Evolutionary conservation across 2,113 vertebrate genomes (phyloP).

Genomic region (Channa argus): DNA sequence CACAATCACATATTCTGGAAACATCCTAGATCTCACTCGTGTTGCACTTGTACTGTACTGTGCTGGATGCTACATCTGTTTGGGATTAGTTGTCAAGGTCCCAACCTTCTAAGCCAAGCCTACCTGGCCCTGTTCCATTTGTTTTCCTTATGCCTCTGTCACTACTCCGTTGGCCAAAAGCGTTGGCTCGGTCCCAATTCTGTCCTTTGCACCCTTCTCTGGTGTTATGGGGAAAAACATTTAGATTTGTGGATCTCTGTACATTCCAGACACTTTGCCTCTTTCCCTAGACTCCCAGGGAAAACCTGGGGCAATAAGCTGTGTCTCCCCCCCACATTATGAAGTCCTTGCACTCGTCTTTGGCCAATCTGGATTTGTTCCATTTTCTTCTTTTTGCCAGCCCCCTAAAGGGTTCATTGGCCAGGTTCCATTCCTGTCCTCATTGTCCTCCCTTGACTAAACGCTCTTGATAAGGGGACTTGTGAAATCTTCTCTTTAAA

Average conservation of each 20-base stretch:
- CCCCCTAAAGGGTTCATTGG: conserved; percentile 11
- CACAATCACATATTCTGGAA: conserved; percentile 67
- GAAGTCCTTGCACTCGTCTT: conserved; percentile 12
- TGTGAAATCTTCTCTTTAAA: not conserved
- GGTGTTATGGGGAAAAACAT: conserved; percentile 1
- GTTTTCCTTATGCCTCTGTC: conserved; percentile 15
- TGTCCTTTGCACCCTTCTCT: conserved; percentile 3
- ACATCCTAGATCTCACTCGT: conserved; percentile 49
- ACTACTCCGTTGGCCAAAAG: conserved; percentile 28
- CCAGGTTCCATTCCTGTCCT: conserved; percentile 11
- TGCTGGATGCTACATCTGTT: conserved; percentile 68
- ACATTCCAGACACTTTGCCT: not conserved
- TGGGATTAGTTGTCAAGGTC: conserved; percentile 62
- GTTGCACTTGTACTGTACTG: conserved; percentile 43
- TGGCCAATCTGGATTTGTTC: conserved; percentile 37
- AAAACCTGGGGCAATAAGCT: conserved; percentile 1
- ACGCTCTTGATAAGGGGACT: not conserved
- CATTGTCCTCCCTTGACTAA: no score
- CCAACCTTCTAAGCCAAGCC: conserved; percentile 38
- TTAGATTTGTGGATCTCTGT: conserved; percentile 6
- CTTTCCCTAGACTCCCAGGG: conserved; percentile 7
- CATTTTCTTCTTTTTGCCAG: conserved; percentile 19
- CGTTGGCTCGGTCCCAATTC: conserved; percentile 14
- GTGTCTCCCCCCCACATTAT: not conserved
- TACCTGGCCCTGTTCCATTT: conserved; percentile 53